Base-by-base conservation (phyloP, 2,113 vertebrate species). In the Ciconia maguari region DNA sequence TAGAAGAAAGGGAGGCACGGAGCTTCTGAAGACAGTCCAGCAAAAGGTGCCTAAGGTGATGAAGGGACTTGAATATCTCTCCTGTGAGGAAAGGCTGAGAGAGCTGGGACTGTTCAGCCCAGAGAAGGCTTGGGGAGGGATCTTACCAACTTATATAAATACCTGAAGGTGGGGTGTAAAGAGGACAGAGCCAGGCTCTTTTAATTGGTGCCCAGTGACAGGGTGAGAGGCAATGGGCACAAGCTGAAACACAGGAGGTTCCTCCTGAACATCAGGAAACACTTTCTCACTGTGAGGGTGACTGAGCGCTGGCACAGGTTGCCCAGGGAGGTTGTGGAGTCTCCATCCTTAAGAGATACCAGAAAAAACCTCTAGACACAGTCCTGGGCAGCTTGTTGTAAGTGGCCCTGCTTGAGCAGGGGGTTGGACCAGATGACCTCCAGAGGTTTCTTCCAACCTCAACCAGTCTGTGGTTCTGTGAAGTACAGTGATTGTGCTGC, bases 341-440 rank as follows among this genome's bases (percentile, higher is more conserved):
- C 17, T 79, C 11, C 3, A 0, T 36, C 62, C 14, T 24, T 32
- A 34, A 48, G 41, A 70, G 44, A 30, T 52, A 10, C 0, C 34
- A 9, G 38, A 49, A 42, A 55, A 76, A 42, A 12, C 4, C 13
- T 19, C 9, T 74, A 10, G 5, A 3, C 4, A 0, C 13, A 2
- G 4, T 51, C 22, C 44, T 83, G 44, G 41, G 7, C 29, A 70
- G 7, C 5, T 7, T 72, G 11, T 66, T 76, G 13, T 62, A 51
- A 36, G 24, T 78, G 30, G 13, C 16, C 7, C 24, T 77, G 11
- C 24, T 57, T 82, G 60, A 54, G 51, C 22, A 38, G n/a, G 20
- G 3, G 7, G 2, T 36, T 88, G 54, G 14, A 30, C 29, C 17
- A 38, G 12, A 5, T 72, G 60, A 58, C 18, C 15, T 71, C 11